Evolutionary conservation across 1,140 invertebrate species (phyloP).

Genomic region (Pogonomyrmex californicus): DNA sequence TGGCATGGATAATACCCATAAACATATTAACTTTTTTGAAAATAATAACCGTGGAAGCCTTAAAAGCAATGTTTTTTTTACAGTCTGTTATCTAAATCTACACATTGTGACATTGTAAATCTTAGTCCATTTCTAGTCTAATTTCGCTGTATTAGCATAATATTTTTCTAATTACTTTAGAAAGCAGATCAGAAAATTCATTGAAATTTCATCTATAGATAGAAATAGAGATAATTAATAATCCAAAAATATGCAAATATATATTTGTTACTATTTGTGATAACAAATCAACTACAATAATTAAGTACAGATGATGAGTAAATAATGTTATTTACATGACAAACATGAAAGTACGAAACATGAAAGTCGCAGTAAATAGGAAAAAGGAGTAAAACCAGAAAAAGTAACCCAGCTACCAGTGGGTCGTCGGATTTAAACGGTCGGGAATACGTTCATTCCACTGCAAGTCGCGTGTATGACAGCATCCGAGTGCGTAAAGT

Average conservation of each 20-base stretch:
- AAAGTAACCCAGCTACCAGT: constrained; percentile 33
- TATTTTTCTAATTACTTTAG: not conserved
- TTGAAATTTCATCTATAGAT: not conserved
- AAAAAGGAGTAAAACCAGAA: constrained; percentile 38
- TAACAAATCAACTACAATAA: not conserved
- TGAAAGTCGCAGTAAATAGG: constrained; percentile 41
- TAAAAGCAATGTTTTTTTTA: too few relatives aligned
- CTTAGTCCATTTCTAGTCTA: too few relatives aligned
- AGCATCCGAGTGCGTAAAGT: constrained; percentile 37
- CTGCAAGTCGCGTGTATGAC: constrained; percentile 34
- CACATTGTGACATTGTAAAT: too few relatives aligned
- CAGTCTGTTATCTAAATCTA: too few relatives aligned
- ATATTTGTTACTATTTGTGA: not conserved
- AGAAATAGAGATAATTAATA: not conserved
- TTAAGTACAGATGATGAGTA: not conserved
- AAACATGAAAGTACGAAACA: not conserved
- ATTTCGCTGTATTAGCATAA: not conserved
- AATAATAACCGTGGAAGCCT: too few relatives aligned
- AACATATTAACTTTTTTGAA: too few relatives aligned
- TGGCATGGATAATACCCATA: too few relatives aligned
- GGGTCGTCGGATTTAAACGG: not conserved
- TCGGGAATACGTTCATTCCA: constrained; percentile 65
- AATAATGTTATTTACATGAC: not conserved
- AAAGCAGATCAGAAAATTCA: not conserved
- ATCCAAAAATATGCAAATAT: not conserved